Base-by-base conservation (phyloP, 2,113 vertebrate species). In the Tichodroma muraria region DNA sequence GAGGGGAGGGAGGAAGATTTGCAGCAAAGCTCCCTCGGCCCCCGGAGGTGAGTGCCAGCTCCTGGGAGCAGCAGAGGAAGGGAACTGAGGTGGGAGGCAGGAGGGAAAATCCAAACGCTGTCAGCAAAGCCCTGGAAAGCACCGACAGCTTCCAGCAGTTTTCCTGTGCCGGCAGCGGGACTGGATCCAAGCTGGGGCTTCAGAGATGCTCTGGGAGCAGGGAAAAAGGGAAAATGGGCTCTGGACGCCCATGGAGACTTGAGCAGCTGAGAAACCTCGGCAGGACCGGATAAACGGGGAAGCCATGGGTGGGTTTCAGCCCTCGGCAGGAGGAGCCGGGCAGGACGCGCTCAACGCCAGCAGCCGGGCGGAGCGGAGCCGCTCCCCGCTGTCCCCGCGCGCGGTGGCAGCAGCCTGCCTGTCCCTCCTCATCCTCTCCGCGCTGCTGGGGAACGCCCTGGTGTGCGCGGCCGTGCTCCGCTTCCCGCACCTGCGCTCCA, bases 381-480 rank as follows among this genome's bases (percentile, higher is more conserved):
- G 22, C 5, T 72, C 79, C 0, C 15, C 33, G 3, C 35, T 92
- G 10, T 66, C 81, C 15, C 65, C 97, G 65, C 95, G 86, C 4
- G 97, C 93, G 22, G 89, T 97, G 65, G 85, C 98, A 13, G 98
- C 97, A 11, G 91, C 97, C 78, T 88, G 98, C 6, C 96, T 98
- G 12, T 93, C 97, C 30, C 95, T 98, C 8, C 98, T 98, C 73
- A 98, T 98, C 88, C 94, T 98, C 61, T 97, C 93, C 89, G 98
- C 97, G 11, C 93, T 98, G n/a, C 95, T 98, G 83, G 98, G 98
- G 35, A 98, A 98, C 94, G 95, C 88, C 17, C 97, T 98, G 37
- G 98, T 98, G 70, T 98, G 98, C 79, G 6, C 35, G 68, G 96
- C 96, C 2, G 95, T 97, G 71, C 44, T 95, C 64, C 79, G 65